phyloP scores from a whole-genome alignment of 2,113 vertebrate genomes.

The Cebus imitator region DNA sequence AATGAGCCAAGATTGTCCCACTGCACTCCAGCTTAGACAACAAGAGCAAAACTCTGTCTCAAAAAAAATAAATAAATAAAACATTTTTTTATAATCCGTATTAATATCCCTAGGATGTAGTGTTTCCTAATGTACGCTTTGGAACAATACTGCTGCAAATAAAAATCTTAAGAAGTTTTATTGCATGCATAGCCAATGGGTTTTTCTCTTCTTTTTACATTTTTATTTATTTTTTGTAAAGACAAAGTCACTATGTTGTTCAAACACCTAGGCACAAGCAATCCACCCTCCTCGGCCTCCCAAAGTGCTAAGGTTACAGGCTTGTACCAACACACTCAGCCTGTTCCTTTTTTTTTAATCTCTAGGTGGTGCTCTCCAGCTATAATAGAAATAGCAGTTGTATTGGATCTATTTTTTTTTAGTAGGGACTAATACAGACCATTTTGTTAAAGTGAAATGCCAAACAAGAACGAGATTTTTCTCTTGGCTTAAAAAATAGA shows the following conservation, averaged over 20 bases:
- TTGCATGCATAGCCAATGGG: not conserved
- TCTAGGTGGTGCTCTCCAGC: slow-evolving; percentile 86
- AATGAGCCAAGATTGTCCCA: too few species aligned
- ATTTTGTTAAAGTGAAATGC: slow-evolving; percentile 47
- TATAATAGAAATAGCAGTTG: slow-evolving; percentile 61
- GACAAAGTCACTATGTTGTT: too few species aligned
- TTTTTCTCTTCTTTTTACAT: not conserved
- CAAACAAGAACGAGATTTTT: not conserved
- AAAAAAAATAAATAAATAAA: too few species aligned
- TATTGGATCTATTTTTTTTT: not conserved
- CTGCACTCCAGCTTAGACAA: too few species aligned
- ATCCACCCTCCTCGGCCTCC: too few species aligned
- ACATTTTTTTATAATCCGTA: not conserved
- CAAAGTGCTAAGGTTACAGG: too few species aligned
- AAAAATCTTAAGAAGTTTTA: slow-evolving; percentile 30
- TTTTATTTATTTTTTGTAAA: too few species aligned
- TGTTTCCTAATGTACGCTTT: slow-evolving; percentile 15
- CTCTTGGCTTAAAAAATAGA: not conserved
- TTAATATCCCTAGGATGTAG: not conserved
- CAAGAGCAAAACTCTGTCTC: too few species aligned
- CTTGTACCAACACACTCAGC: too few species aligned
- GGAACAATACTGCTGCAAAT: slow-evolving; percentile 30
- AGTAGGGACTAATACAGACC: not conserved
- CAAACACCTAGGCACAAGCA: too few species aligned
- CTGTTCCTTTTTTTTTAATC: slow-evolving; percentile 56